These are phyloP conservation scores for Ageneiosus marmoratus DNA, from an alignment of 2,113 vertebrate species.

Conservation along the genomic window DNA sequence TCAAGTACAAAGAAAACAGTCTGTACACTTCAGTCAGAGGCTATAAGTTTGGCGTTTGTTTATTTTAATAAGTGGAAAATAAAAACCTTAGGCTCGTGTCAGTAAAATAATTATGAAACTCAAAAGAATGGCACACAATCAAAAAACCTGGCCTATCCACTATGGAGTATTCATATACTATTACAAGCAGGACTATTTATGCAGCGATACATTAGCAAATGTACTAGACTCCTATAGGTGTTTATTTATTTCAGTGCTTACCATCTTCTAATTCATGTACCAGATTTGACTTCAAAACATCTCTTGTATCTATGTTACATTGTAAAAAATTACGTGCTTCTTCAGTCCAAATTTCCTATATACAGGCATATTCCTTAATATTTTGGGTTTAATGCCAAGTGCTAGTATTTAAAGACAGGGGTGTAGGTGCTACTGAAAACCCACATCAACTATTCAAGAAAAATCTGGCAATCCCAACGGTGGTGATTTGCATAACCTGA, in stretches of 20 bases:
- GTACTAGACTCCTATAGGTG: too few species aligned
- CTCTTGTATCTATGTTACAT: neutral
- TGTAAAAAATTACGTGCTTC: neutral
- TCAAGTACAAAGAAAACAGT: neutral
- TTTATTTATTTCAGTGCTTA: neutral
- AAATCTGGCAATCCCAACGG: neutral
- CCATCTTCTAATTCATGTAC: neutral
- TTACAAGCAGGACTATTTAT: neutral
- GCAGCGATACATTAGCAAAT: neutral
- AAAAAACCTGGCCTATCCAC: neutral
- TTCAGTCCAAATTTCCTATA: neutral
- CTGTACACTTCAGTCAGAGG: neutral
- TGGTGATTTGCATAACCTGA: neutral
- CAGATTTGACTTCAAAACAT: neutral
- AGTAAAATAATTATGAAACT: neutral
- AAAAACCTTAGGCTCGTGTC: neutral
- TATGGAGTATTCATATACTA: neutral
- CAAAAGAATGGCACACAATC: neutral
- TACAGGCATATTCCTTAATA: neutral
- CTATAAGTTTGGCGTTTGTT: neutral
- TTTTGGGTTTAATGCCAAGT: neutral
- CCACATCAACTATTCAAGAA: neutral
- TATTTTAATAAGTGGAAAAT: neutral
- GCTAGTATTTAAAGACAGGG: neutral
- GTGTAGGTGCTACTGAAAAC: neutral